Conservation (phyloP, 2,888 invertebrate genomes). For the Callyntrura sp. region DNA sequence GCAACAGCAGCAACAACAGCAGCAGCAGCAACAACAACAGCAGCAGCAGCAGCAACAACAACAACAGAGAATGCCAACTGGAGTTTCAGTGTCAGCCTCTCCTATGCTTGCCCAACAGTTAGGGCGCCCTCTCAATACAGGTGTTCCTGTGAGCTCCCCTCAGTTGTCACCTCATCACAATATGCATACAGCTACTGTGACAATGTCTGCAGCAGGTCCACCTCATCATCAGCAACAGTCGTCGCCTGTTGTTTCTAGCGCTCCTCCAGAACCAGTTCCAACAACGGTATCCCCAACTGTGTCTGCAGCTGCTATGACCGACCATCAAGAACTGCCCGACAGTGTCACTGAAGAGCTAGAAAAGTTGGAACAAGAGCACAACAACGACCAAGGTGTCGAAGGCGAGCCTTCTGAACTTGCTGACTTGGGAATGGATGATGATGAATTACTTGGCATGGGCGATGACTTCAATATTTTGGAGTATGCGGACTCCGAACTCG, state of each 20-base stretch:
- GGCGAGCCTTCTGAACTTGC: constrained; percentile 92
- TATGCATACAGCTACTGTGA: constrained; percentile 44
- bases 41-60: constrained; percentile 81
- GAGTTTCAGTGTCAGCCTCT: constrained; percentile 78
- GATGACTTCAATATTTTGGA: constrained; percentile 98
- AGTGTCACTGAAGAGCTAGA: constrained; percentile 90
- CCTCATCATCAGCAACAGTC: constrained; percentile 37
- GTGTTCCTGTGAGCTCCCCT: constrained; percentile 66
- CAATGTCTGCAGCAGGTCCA: constrained; percentile 11
- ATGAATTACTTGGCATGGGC: constrained; percentile 93
- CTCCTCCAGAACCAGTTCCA: constrained; percentile 29
- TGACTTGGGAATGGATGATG: constrained; percentile 94
- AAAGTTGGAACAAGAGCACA: constrained; percentile 90
- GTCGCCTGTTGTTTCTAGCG: constrained; percentile 46
- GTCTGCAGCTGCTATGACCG: constrained; percentile 56
- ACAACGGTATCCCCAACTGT: constrained; percentile 57
- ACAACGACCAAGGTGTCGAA: constrained; percentile 86
- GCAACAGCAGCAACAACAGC: constrained; percentile 82
- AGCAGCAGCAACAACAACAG: constrained; percentile 84
- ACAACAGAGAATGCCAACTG: constrained; percentile 79
- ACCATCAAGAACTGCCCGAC: constrained; percentile 88
- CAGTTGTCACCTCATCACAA: constrained; percentile 62
- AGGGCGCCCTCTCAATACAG: constrained; percentile 79
- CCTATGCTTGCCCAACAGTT: constrained; percentile 83
- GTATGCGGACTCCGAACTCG: constrained; percentile 97